Percentiles rank a stretch among this genome's conserved stretches.
Conservation (phyloP, 2,797 vertebrate species). For the Pantherophis alleghaniensis region DNA sequence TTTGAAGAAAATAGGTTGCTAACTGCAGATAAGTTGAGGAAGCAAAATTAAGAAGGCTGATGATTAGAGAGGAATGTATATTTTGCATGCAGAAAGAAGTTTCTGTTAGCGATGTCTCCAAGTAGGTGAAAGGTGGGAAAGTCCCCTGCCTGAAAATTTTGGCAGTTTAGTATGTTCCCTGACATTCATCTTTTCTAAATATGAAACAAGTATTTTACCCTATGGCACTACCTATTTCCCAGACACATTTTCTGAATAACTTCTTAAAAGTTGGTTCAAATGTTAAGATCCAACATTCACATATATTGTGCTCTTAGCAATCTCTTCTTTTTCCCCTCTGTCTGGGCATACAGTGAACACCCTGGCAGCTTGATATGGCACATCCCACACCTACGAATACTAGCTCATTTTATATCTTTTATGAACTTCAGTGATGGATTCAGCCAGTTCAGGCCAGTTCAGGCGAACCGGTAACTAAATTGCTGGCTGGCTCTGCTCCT, state of each 20-base stretch:
- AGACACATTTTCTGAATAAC: not conserved
- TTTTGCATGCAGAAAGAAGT: not conserved
- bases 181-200: not conserved
- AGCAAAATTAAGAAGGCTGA: not conserved
- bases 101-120: not conserved
- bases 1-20: not conserved
- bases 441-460: too few relatives aligned
- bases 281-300: not conserved
- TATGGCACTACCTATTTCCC: not conserved
- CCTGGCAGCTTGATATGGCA: not conserved
- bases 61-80: too few relatives aligned
- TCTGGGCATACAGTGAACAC: not conserved
- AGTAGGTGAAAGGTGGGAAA: not conserved
- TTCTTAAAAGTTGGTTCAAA: not conserved
- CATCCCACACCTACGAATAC: not conserved
- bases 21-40: not conserved
- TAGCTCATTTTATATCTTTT: not conserved
- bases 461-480: too few relatives aligned
- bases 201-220: not conserved
- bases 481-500: too few relatives aligned
- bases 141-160: not conserved
- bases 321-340: not conserved
- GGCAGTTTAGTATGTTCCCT: not conserved
- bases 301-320: not conserved
- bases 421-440: not conserved